Percentiles rank a stretch among this genome's conserved stretches.
phyloP scores from a whole-genome alignment of 2,888 invertebrate genomes.

The Notocelia uddmanniana region DNA sequence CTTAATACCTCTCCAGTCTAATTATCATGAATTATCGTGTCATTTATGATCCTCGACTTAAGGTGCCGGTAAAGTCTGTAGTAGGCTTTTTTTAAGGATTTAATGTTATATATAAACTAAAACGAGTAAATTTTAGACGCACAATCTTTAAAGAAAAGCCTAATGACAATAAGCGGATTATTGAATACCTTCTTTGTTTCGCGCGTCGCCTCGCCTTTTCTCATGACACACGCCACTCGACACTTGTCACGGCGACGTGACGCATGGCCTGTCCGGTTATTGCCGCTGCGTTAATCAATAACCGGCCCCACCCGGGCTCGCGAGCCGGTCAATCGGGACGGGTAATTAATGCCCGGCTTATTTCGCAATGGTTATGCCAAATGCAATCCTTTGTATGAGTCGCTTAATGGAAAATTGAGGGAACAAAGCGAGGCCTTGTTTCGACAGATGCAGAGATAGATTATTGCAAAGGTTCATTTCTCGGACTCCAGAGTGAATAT shows the following conservation, averaged over 20 bases:
- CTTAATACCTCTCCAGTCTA: too few species aligned
- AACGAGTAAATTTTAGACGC: too few species aligned
- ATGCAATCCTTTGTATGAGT: conserved; percentile 8
- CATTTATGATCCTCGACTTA: too few species aligned
- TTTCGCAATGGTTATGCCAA: conserved; percentile 14
- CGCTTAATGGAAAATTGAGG: not conserved
- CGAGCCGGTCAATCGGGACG: conserved; percentile 48
- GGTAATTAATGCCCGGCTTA: conserved; percentile 37
- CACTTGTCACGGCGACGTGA: conserved; percentile 52
- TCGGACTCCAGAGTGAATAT: too few species aligned
- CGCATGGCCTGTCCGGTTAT: conserved; percentile 66
- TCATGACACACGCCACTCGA: conserved; percentile 46
- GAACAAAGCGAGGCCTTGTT: conserved; percentile 9
- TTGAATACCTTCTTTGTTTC: too few species aligned
- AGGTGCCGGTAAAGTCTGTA: too few species aligned
- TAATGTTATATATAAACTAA: too few species aligned
- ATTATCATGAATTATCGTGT: too few species aligned
- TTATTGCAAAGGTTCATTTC: not conserved
- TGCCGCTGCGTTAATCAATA: conserved; percentile 75
- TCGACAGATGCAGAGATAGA: not conserved
- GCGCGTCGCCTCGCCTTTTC: conserved; percentile 27
- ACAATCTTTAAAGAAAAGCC: too few species aligned
- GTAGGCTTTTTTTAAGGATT: too few species aligned
- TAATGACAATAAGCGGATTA: too few species aligned
- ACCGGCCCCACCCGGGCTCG: conserved; percentile 54